Evolutionary conservation across 2,888 invertebrate genomes (phyloP).

Genomic region (Scelioninae gen. 1): DNA sequence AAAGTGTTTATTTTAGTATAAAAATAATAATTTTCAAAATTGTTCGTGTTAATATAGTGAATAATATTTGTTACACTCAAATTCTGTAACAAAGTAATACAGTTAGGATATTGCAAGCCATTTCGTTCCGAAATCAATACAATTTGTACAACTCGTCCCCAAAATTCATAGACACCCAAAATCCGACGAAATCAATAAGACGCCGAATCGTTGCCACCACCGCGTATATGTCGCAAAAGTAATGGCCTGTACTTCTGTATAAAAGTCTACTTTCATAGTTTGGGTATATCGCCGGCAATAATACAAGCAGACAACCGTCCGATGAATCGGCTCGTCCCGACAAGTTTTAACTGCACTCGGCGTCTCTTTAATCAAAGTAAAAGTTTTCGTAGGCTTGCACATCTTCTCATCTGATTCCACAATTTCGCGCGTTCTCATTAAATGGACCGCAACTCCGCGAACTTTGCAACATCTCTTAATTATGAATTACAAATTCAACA

Average conservation of each 20-base stretch:
- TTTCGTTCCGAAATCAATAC: neutral
- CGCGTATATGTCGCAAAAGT: conserved; percentile 70
- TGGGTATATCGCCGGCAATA: conserved; percentile 72
- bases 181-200: conserved; percentile 46
- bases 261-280: conserved; percentile 63
- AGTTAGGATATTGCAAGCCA: too few species aligned
- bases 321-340: conserved; percentile 72
- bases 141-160: neutral
- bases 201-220: conserved; percentile 27
- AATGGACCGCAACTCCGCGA: conserved; percentile 17
- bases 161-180: conserved; percentile 28
- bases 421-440: conserved; percentile 37
- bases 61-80: too few species aligned
- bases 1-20: too few species aligned
- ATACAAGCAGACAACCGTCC: conserved; percentile 73
- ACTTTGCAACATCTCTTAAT: conserved; percentile 19
- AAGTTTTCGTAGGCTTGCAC: conserved; percentile 70
- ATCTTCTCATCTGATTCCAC: neutral
- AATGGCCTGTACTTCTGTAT: conserved; percentile 70
- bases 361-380: conserved; percentile 77
- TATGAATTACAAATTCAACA: conserved; percentile 8
- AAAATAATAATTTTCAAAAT: too few species aligned
- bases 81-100: neutral
- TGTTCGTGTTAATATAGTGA: too few species aligned
- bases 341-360: conserved; percentile 79